phyloP scores from a whole-genome alignment of 2,888 invertebrate species.

The Geotrupes spiniger region DNA sequence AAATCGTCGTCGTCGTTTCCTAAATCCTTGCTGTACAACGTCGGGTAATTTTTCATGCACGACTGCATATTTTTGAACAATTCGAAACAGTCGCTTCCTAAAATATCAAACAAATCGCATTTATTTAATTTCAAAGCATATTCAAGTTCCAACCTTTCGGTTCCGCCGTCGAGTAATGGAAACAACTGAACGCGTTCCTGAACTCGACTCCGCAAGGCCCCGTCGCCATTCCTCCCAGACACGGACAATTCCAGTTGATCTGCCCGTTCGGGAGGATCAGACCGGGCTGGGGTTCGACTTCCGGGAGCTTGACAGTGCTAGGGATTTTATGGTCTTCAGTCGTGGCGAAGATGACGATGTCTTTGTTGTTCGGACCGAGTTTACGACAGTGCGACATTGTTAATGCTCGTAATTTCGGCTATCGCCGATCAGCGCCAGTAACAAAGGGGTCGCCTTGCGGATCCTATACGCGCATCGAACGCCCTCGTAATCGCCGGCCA shows the following conservation, averaged over 20 bases:
- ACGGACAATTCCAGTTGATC: slow-evolving; percentile 97
- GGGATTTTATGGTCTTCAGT: slow-evolving; percentile 75
- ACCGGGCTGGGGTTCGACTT: slow-evolving; percentile 74
- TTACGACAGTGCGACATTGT: slow-evolving; percentile 53
- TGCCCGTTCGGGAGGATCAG: slow-evolving; percentile 80
- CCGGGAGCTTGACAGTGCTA: slow-evolving; percentile 67
- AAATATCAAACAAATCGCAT: slow-evolving; percentile 18
- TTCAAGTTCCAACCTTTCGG: too few relatives aligned
- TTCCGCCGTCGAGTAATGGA: slow-evolving; percentile 85
- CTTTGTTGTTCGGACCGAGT: slow-evolving; percentile 63
- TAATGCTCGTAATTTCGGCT: slow-evolving; percentile 44
- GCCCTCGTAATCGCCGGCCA: slow-evolving; percentile 53
- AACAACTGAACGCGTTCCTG: slow-evolving; percentile 91
- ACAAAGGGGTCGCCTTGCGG: slow-evolving; percentile 52
- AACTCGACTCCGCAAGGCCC: slow-evolving; percentile 95
- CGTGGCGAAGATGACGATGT: slow-evolving; percentile 78
- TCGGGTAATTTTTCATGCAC: slow-evolving; percentile 85
- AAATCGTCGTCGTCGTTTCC: slow-evolving; percentile 59
- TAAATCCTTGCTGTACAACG: slow-evolving; percentile 75
- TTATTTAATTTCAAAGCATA: slow-evolving; percentile 15
- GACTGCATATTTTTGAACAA: slow-evolving; percentile 87
- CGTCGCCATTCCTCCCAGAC: slow-evolving; percentile 95
- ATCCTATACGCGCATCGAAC: slow-evolving; percentile 56
- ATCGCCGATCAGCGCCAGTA: slow-evolving; percentile 46
- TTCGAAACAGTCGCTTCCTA: slow-evolving; percentile 80